phyloP scores from a whole-genome alignment of 2,888 invertebrate species.

The Chaitophorus viminalis region DNA sequence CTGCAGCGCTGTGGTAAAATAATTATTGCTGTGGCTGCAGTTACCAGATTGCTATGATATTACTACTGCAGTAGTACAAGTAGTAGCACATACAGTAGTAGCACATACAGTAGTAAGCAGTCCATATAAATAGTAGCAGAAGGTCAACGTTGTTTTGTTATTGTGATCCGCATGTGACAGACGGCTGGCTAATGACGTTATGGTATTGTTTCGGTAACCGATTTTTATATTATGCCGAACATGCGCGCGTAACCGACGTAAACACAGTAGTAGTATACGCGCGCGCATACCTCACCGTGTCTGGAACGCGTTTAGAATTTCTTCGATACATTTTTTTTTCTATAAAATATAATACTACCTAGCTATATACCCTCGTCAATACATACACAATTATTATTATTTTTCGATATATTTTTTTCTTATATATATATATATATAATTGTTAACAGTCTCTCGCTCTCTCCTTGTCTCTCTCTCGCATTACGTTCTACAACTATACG shows the following conservation, averaged over 20 bases:
- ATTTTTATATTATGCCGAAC: conserved; percentile 14
- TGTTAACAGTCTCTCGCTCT: not conserved
- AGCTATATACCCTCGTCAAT: too few species aligned
- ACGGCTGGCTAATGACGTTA: conserved; percentile 35
- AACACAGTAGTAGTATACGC: not conserved
- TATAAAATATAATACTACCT: not conserved
- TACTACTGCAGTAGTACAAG: too few species aligned
- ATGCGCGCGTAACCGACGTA: conserved; percentile 26
- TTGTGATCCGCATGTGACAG: conserved; percentile 14
- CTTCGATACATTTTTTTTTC: not conserved
- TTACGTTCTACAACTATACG: not conserved
- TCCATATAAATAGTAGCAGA: not conserved
- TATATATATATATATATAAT: not conserved
- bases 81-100: too few species aligned
- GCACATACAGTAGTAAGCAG: not conserved
- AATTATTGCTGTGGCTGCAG: too few species aligned
- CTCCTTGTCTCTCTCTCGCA: not conserved
- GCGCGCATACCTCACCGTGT: conserved; percentile 27
- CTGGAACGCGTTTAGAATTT: conserved; percentile 52
- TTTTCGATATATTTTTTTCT: not conserved
- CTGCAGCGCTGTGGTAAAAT: not conserved
- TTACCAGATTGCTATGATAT: too few species aligned
- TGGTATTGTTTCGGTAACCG: conserved; percentile 48
- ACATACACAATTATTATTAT: not conserved
- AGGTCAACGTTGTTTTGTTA: conserved; percentile 38